Evolutionary conservation across 2,113 vertebrate genomes (phyloP).

Genomic region (Sceloporus undulatus): DNA sequence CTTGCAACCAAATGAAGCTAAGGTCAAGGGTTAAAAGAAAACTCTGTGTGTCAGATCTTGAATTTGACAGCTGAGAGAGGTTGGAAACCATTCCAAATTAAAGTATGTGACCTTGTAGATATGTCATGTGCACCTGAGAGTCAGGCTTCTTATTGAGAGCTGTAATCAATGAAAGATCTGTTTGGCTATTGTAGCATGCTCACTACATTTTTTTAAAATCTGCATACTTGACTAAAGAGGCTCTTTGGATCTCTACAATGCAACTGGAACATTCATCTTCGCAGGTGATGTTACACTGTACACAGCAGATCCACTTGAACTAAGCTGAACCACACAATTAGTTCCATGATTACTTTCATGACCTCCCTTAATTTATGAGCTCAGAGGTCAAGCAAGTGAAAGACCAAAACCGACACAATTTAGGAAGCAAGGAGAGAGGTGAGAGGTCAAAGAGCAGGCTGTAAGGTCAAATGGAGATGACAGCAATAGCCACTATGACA

Average conservation of each 20-base stretch:
- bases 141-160: background rate
- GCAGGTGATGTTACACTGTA: background rate
- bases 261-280: background rate
- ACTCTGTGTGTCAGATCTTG: background rate
- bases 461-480: conserved; percentile 46
- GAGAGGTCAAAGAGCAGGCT: conserved; percentile 35
- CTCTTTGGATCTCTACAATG: background rate
- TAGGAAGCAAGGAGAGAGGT: background rate
- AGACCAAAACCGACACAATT: background rate
- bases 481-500: conserved; percentile 2
- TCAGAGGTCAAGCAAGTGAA: conserved; percentile 13
- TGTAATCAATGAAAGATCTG: too few relatives aligned
- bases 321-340: background rate
- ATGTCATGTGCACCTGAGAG: background rate
- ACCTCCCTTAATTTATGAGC: background rate
- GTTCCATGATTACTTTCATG: conserved; percentile 30
- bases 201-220: background rate
- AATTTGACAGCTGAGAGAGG: background rate
- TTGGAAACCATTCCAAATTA: background rate
- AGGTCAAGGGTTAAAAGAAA: background rate
- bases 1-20: background rate
- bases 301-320: background rate
- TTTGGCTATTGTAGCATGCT: background rate
- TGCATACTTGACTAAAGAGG: background rate
- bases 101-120: background rate